Evolutionary conservation across 2,888 invertebrate genomes (phyloP).

Genomic region (Metacarcinus magister): DNA sequence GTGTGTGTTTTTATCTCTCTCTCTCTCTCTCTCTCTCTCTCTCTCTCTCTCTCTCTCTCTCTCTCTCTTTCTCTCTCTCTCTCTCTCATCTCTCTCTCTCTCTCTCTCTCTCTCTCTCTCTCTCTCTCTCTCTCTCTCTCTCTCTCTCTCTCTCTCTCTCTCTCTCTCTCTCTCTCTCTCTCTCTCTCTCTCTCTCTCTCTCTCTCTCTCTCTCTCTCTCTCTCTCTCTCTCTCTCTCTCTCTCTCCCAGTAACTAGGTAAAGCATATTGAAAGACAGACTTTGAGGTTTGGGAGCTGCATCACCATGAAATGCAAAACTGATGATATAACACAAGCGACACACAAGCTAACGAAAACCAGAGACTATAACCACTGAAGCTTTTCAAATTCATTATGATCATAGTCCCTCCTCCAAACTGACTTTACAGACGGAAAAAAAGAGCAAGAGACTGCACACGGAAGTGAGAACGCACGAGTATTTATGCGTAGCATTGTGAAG

Average conservation of each 20-base stretch:
- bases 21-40: constrained; percentile 26
- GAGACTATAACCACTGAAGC: neutral
- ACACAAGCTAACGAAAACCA: neutral
- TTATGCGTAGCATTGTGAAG: neutral
- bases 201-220: neutral
- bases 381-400: neutral
- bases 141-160: constrained; percentile 26
- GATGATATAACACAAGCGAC: neutral
- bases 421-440: neutral
- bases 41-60: neutral
- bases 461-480: neutral
- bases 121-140: constrained; percentile 26
- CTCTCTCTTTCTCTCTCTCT: neutral
- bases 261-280: neutral
- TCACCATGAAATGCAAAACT: neutral
- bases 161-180: neutral
- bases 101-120: constrained; percentile 13
- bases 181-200: constrained; percentile 26
- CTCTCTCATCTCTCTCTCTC: too few species aligned
- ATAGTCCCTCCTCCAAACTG: neutral
- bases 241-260: neutral
- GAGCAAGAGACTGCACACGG: neutral
- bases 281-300: neutral
- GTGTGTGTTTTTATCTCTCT: neutral
- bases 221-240: neutral